phyloP scores from a whole-genome alignment of 2,888 invertebrate species.

The Cheilosia soror region DNA sequence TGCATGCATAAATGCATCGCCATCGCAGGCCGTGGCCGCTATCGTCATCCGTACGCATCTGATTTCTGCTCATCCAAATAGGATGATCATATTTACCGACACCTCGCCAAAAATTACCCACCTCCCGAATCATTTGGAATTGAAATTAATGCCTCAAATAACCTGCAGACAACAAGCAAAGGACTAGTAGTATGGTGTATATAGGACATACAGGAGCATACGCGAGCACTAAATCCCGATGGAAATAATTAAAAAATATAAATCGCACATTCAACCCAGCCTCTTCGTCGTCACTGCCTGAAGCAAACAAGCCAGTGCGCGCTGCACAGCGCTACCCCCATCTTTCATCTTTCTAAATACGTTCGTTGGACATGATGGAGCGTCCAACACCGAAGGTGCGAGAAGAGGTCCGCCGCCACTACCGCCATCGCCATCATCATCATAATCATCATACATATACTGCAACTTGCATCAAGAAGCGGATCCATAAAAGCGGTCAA shows the following conservation, averaged over 20 bases:
- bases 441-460: neutral
- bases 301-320: slow-evolving; percentile 40
- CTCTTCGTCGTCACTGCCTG: slow-evolving; percentile 58
- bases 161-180: slow-evolving; percentile 58
- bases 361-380: slow-evolving; percentile 59
- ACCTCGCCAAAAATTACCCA: slow-evolving; percentile 70
- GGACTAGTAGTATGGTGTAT: neutral
- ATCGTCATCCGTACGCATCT: slow-evolving; percentile 21
- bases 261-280: slow-evolving; percentile 73
- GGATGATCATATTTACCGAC: slow-evolving; percentile 73
- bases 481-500: slow-evolving; percentile 47
- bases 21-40: neutral
- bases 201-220: slow-evolving; percentile 67
- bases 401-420: slow-evolving; percentile 13
- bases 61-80: slow-evolving; percentile 48
- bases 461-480: slow-evolving; percentile 7
- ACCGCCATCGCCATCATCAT: slow-evolving; percentile 7
- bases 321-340: slow-evolving; percentile 57
- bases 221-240: slow-evolving; percentile 63
- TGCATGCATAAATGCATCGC: slow-evolving; percentile 39
- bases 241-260: slow-evolving; percentile 76
- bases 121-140: slow-evolving; percentile 73
- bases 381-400: slow-evolving; percentile 24
- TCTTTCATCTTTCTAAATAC: slow-evolving; percentile 75
- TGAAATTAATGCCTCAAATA: slow-evolving; percentile 75